Base-by-base conservation (phyloP, 2,797 vertebrate genomes). In the Rhynchonycteris naso region DNA sequence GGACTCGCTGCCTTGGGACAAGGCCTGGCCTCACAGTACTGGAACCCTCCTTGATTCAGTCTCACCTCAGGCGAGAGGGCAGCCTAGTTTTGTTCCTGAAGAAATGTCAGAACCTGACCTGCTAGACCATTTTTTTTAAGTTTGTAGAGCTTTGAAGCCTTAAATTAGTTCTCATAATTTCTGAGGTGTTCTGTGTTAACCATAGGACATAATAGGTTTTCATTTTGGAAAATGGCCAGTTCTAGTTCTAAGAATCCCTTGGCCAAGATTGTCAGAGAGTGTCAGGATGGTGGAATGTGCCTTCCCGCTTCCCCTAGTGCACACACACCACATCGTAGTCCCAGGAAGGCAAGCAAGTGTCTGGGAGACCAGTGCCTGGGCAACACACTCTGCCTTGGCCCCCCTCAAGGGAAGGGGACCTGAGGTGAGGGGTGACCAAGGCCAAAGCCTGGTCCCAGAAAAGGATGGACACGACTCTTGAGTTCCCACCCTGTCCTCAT, bases 161-260 rank as follows among this genome's bases (percentile, higher is more conserved):
- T 97, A 97, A 97, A 97, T 97, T 97, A 97, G 96, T 95, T 95
- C 89, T 90, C 72, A 84, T 85, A 88, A 95, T 97, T 96, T 95
- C 86, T 0, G 8, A 95, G 86, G 58, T 26, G 88, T 75, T 97
- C 95, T 86, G 79, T 96, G 87, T 92, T 94, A 96, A 91, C 94
- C 82, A 68, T 54, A 54, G 58, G 65, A 86, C 84, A 35, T 92
- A 94, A 96, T 72, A 97, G 63, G 71, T 95, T 96, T 95, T 85
- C 71, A 81, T 96, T 97, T 85, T 96, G 94, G 95, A 96, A 83
- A 91, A 92, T 85, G 88, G 85, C 94, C 66, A 74, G 12, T 89
- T 93, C 71, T 47, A 28, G 54, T 92, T 95, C 79, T 95, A 50
- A 84, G 91, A 89, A 56, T 91, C 74, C 76, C 72, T 68, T 92